Evolutionary conservation across 2,888 invertebrate genomes (phyloP).

Genomic region (Myopa tessellatipennis): DNA sequence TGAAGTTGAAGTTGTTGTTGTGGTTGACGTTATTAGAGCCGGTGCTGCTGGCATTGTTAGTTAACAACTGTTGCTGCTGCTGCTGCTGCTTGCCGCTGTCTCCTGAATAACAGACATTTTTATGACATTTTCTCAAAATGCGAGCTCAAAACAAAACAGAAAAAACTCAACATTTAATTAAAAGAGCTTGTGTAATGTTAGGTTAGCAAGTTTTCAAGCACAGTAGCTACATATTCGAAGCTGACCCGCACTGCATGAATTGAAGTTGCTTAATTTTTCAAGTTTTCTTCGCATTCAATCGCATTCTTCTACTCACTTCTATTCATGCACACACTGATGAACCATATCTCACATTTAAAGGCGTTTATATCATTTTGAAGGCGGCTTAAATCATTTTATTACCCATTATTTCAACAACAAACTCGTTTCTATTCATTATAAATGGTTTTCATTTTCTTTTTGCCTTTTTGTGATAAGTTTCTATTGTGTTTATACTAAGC

Average conservation of each 20-base stretch:
- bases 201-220: neutral
- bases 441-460: neutral
- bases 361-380: neutral
- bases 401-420: too few relatives aligned
- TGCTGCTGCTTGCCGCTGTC: neutral
- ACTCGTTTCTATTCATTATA: too few relatives aligned
- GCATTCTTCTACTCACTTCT: too few relatives aligned
- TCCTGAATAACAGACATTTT: slow-evolving; percentile 21
- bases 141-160: slow-evolving; percentile 3
- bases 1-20: neutral
- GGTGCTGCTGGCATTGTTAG: slow-evolving; percentile 5
- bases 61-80: neutral
- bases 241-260: neutral
- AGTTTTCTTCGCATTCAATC: neutral
- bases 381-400: too few relatives aligned
- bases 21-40: neutral
- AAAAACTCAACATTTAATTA: slow-evolving; percentile 1
- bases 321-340: too few relatives aligned
- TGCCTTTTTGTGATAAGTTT: neutral
- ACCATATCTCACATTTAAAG: neutral
- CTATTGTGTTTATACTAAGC: neutral
- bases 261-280: slow-evolving; percentile 26
- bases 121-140: slow-evolving; percentile 33
- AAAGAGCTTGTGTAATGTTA: slow-evolving; percentile 12
- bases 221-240: neutral